phyloP scores from a whole-genome alignment of 2,113 vertebrate species.

The Myiagra hebetior region DNA sequence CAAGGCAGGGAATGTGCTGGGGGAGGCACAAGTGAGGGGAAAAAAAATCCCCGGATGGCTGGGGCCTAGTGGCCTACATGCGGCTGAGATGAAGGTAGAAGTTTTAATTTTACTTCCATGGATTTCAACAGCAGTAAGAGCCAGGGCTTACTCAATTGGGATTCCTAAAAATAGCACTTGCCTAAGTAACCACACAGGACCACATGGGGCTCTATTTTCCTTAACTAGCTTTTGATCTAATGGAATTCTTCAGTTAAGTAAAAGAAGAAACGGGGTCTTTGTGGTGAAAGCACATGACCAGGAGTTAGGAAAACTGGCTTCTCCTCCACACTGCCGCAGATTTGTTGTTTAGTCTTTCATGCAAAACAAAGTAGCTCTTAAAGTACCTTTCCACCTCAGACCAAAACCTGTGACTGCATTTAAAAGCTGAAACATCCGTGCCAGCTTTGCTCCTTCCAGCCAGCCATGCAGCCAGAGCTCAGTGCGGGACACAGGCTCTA shows the following conservation, averaged over 20 bases:
- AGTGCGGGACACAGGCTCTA: fast-evolving
- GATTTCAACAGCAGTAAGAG: conserved; percentile 54
- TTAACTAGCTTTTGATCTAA: conserved; percentile 68
- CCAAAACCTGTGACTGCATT: conserved; percentile 7
- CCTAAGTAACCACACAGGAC: conserved; percentile 65
- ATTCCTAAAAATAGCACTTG: conserved; percentile 70
- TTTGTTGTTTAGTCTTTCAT: conserved; percentile 19
- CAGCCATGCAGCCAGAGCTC: not conserved
- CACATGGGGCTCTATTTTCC: conserved; percentile 65
- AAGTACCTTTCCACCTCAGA: not conserved
- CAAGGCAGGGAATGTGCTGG: not conserved
- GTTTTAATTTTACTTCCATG: conserved; percentile 58
- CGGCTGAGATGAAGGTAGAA: not conserved
- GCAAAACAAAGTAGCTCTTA: not conserved
- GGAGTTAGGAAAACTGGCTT: conserved; percentile 30
- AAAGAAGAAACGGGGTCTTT: conserved; percentile 61
- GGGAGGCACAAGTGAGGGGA: not conserved
- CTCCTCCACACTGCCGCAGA: conserved; percentile 14
- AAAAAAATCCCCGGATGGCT: not conserved
- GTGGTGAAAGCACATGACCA: conserved; percentile 47
- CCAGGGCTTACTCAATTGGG: conserved; percentile 50
- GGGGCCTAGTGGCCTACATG: conserved; percentile 29
- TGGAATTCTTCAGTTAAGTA: conserved; percentile 69
- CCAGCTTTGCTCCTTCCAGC: not conserved
- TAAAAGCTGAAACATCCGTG: not conserved